phyloP scores from a whole-genome alignment of 2,888 invertebrate genomes.

The Eupithecia subfuscata region DNA sequence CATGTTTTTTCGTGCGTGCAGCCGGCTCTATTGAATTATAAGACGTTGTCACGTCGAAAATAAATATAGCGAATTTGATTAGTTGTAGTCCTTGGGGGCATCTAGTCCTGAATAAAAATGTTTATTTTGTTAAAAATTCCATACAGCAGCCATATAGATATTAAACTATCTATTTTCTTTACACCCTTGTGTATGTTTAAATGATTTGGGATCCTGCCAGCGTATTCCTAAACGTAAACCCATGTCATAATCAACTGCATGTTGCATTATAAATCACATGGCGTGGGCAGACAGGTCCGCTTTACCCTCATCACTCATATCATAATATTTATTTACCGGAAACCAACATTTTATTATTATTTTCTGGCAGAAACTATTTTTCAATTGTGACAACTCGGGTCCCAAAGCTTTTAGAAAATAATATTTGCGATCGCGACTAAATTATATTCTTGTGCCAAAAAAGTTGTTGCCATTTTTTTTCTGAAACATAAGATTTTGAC shows the following conservation, averaged over 20 bases:
- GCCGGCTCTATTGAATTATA: no score
- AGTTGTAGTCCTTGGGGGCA: no score
- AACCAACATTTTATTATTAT: neutral
- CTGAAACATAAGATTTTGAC: no score
- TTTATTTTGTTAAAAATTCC: no score
- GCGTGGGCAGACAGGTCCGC: conserved; percentile 4
- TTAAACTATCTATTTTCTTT: no score
- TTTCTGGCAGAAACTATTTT: no score
- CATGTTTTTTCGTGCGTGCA: no score
- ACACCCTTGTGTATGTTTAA: conserved; percentile 12
- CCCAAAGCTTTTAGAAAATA: neutral
- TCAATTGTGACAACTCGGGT: neutral
- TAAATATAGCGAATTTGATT: no score
- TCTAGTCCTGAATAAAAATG: no score
- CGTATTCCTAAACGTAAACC: conserved; percentile 14
- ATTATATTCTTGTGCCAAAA: neutral
- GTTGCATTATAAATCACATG: conserved; percentile 28
- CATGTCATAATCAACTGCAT: conserved; percentile 27
- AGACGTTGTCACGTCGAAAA: no score
- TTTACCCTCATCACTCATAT: conserved; percentile 23
- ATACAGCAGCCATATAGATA: no score
- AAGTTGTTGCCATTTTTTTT: neutral
- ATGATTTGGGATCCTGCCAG: conserved; percentile 23
- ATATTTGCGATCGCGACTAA: neutral
- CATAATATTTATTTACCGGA: conserved; percentile 11